phyloP scores from a whole-genome alignment of 1,140 invertebrate genomes.

The Araneus ventricosus region DNA sequence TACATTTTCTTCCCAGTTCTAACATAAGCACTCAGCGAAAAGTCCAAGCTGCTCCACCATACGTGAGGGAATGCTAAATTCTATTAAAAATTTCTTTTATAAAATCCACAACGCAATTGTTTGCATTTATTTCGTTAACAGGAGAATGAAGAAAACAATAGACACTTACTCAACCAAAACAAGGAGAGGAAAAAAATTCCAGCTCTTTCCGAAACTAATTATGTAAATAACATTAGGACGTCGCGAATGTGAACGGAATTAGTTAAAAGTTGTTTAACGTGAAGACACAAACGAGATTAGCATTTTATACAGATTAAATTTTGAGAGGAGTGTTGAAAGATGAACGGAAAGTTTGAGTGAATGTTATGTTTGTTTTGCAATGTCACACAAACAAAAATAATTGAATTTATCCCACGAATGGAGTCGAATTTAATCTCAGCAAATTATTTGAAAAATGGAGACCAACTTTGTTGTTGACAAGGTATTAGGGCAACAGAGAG shows the following conservation, averaged over 20 bases:
- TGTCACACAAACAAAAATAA: not conserved
- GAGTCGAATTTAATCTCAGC: not conserved
- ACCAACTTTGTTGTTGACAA: no score
- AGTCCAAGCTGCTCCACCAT: not conserved
- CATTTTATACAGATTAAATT: conserved; percentile 3
- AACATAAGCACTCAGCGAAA: no score
- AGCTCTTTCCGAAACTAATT: not conserved
- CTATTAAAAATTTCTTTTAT: not conserved
- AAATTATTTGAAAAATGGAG: not conserved
- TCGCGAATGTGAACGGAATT: not conserved
- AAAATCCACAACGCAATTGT: not conserved
- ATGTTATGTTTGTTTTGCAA: not conserved
- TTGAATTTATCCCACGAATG: not conserved
- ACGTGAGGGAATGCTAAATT: not conserved
- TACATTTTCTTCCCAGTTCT: no score
- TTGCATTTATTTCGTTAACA: conserved; percentile 11
- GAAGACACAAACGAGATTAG: conserved; percentile 26
- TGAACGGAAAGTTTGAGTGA: not conserved
- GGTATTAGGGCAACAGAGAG: no score
- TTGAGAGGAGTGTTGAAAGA: conserved; percentile 15
- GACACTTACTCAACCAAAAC: not conserved
- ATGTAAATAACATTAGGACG: not conserved
- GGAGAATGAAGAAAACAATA: not conserved
- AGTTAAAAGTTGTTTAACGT: conserved; percentile 8
- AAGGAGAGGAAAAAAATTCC: not conserved